Conservation (phyloP, 2,888 invertebrate species). For the Melolontha melolontha region DNA sequence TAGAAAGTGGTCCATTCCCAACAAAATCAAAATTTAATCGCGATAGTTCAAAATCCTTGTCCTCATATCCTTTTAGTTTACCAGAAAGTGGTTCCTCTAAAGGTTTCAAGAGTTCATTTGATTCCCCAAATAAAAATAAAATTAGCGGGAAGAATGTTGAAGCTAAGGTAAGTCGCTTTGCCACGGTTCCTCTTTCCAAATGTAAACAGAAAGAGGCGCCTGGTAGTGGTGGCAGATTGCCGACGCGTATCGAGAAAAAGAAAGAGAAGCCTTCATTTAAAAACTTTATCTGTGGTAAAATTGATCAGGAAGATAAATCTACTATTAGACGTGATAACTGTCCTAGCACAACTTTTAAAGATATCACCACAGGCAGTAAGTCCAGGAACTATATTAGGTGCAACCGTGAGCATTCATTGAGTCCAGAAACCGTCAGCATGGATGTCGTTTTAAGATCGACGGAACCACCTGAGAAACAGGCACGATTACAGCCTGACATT, state of each 20-base stretch:
- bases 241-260: conserved; percentile 58
- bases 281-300: conserved; percentile 27
- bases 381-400: conserved; percentile 76
- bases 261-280: conserved; percentile 45
- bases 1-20: conserved; percentile 48
- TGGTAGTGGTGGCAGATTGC: conserved; percentile 8
- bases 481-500: conserved; percentile 56
- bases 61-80: conserved; percentile 38
- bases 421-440: conserved; percentile 65
- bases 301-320: conserved; percentile 30
- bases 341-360: conserved; percentile 65
- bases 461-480: conserved; percentile 63
- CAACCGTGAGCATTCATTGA: conserved; percentile 72
- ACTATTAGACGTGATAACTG: conserved; percentile 27
- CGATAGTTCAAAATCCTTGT: conserved; percentile 47
- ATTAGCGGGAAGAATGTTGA: conserved; percentile 48
- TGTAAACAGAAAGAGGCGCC: conserved; percentile 50
- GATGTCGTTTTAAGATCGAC: conserved; percentile 64
- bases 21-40: conserved; percentile 54
- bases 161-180: conserved; percentile 50
- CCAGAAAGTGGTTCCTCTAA: conserved; percentile 48
- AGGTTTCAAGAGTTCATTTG: conserved; percentile 55
- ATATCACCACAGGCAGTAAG: conserved; percentile 70
- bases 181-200: conserved; percentile 50
- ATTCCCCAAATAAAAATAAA: conserved; percentile 61